These are phyloP conservation scores for Drepana falcataria DNA, from an alignment of 2,888 invertebrate species.

Conservation along the genomic window DNA sequence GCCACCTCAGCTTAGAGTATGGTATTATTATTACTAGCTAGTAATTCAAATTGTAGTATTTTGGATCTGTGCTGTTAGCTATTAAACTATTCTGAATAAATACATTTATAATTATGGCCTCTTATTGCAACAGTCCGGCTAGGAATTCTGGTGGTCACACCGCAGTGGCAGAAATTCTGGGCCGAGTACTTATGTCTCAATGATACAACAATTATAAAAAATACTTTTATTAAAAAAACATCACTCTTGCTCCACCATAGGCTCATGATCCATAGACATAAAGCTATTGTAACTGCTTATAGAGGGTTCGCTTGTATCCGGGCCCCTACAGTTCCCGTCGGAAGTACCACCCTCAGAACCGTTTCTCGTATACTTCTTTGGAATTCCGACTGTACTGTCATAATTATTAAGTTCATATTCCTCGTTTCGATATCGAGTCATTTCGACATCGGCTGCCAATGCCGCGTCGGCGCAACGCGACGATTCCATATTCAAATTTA, in stretches of 20 bases:
- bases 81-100: too few species aligned
- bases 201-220: background rate
- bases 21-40: too few species aligned
- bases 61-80: too few species aligned
- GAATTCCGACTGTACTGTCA: background rate
- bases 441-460: background rate
- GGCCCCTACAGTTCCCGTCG: slow-evolving; percentile 5
- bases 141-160: too few species aligned
- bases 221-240: too few species aligned
- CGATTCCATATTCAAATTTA: background rate
- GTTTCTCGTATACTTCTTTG: background rate
- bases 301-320: slow-evolving; percentile 22
- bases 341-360: background rate
- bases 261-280: slow-evolving; percentile 36
- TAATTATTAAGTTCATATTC: background rate
- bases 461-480: background rate
- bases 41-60: too few species aligned
- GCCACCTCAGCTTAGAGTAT: too few species aligned
- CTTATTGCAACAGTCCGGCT: too few species aligned
- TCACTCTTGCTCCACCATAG: slow-evolving; percentile 24
- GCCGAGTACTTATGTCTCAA: background rate
- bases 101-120: too few species aligned
- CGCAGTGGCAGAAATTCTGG: too few species aligned
- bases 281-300: slow-evolving; percentile 35
- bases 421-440: background rate